Conservation (phyloP, 2,113 vertebrate species). For the Spheniscus mendiculus region DNA sequence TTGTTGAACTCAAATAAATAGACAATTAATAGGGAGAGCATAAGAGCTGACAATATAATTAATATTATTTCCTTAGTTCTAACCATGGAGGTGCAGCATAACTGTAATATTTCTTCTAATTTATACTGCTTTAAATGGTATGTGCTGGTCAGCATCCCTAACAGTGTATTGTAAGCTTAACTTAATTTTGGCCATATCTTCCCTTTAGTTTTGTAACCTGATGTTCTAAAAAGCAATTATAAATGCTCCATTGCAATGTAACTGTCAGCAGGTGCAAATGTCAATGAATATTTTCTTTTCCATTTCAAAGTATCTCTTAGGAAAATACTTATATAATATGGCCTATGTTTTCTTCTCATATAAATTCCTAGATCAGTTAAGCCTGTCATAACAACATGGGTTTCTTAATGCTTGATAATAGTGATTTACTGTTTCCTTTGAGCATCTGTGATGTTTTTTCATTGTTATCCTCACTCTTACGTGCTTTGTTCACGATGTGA, state of each 20-base stretch:
- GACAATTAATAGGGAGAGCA: background rate
- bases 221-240: background rate
- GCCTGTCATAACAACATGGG: background rate
- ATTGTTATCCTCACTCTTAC: background rate
- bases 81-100: background rate
- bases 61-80: background rate
- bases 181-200: background rate
- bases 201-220: background rate
- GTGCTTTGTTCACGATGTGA: background rate
- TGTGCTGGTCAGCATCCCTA: background rate
- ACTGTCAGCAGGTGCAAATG: background rate
- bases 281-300: background rate
- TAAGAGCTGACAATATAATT: slow-evolving; percentile 19
- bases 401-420: slow-evolving; percentile 17
- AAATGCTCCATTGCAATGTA: background rate
- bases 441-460: slow-evolving; percentile 29
- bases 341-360: background rate
- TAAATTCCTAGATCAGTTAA: slow-evolving; percentile 21
- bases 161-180: background rate
- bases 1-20: background rate
- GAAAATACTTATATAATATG: background rate
- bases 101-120: background rate
- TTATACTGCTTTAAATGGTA: background rate
- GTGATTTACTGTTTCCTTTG: slow-evolving; percentile 30
- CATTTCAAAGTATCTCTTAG: background rate